Percentiles rank a stretch among this genome's conserved stretches.
phyloP scores from a whole-genome alignment of 2,888 invertebrate genomes.

The Drosophila tripunctata region DNA sequence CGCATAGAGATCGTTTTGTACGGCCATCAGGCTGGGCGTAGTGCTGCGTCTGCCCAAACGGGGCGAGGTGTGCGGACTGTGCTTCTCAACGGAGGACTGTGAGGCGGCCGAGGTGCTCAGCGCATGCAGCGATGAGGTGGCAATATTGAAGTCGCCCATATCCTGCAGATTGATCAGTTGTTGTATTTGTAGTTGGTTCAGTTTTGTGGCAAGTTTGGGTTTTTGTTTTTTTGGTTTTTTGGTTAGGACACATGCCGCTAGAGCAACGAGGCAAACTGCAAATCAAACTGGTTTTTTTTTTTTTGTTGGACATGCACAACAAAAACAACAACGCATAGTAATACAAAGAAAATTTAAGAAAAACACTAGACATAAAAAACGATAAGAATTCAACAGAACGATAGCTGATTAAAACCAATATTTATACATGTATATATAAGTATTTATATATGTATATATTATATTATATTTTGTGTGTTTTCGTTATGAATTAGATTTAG shows the following conservation, averaged over 20 bases:
- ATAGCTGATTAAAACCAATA: conserved; percentile 52
- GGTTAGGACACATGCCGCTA: conserved; percentile 54
- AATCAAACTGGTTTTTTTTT: conserved; percentile 42
- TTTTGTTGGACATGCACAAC: conserved; percentile 51
- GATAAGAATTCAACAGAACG: conserved; percentile 8
- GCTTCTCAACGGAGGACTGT: conserved; percentile 80
- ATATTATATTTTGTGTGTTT: conserved; percentile 38
- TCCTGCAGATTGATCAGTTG: conserved; percentile 85
- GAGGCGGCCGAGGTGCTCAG: conserved; percentile 81
- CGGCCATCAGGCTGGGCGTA: conserved; percentile 83
- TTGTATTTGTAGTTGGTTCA: conserved; percentile 30
- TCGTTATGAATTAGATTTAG: conserved; percentile 30
- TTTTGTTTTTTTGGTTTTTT: conserved; percentile 4
- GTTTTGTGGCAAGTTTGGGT: conserved; percentile 1
- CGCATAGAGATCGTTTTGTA: conserved; percentile 83
- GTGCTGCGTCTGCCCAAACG: conserved; percentile 85
- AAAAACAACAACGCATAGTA: conserved; percentile 38
- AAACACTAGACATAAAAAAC: conserved; percentile 21
- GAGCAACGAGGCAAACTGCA: conserved; percentile 35
- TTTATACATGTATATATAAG: conserved; percentile 63
- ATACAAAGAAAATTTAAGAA: background rate
- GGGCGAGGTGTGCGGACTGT: conserved; percentile 87
- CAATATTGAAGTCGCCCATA: conserved; percentile 87
- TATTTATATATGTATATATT: conserved; percentile 57
- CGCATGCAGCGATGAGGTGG: conserved; percentile 87